Evolutionary conservation across 2,797 vertebrate genomes (phyloP), one percentile per base, ranked within the genome.

Genomic region (Sebastiscus tertius): DNA sequence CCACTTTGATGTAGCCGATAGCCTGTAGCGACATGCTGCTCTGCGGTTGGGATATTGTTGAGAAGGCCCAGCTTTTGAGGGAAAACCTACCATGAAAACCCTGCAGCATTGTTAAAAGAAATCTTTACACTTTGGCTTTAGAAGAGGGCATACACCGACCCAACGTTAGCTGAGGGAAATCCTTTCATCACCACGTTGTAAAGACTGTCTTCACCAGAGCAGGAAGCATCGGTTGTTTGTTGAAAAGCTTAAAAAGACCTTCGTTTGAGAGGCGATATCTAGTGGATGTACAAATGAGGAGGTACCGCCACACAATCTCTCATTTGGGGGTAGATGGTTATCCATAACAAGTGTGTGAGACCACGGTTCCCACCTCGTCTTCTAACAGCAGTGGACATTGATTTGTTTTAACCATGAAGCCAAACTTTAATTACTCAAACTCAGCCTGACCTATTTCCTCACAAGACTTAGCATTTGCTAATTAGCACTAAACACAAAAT

Each of bases 1-100:
- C 5, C 52, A 65, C 84, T 90, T 88, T 90, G 82, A 90, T 83
- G 75, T 63, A 36, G 26, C 33, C 1, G 60, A 82, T 59, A 33
- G 55, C 33, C 60, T 3, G 16, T 5, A 59, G 77, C 6, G 6
- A 66, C 76, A 67, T 61, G 67, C 29, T 7, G 42, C 42, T 71
- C 24, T n/a, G 33, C 34, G 39, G 5, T 18, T 20, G 33, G 9
- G 52, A 24, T 31, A 52, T 26, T 74, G 71, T 65, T 61, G 36
- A 58, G 70, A 76, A 71, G n/a, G 39, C 1, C 7, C 10, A n/a
- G 52, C 34, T 74, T 73, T 64, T 31, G 39, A 65, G 55, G 54
- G 26, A 67, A 68, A 67, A 22, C 4, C n/a, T 18, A 56, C 49
- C 42, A 16, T 73, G 58, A 75, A 75, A 54, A 73, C 34, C 26